phyloP scores from a whole-genome alignment of 2,888 invertebrate genomes.

The Scaptomyza reducta region DNA sequence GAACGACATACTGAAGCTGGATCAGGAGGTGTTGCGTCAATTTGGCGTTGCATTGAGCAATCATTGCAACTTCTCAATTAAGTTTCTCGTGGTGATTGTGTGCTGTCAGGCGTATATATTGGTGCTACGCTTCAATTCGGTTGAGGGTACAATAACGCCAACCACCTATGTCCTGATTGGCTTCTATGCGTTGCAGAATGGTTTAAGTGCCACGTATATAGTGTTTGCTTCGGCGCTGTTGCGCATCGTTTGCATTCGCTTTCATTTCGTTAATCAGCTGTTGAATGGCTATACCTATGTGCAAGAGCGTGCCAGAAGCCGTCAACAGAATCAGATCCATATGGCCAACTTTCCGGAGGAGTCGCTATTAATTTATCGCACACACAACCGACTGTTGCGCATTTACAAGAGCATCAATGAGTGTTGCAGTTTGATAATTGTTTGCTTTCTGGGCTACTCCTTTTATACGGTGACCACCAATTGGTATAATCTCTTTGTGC shows the following conservation, averaged over 20 bases:
- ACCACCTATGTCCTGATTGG: constrained; percentile 71
- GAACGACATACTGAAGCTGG: constrained; percentile 78
- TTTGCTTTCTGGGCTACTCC: constrained; percentile 81
- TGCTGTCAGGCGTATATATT: constrained; percentile 76
- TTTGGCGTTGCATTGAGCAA: constrained; percentile 66
- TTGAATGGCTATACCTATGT: constrained; percentile 76
- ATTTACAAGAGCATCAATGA: constrained; percentile 81
- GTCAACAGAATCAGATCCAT: constrained; percentile 20
- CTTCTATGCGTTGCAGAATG: constrained; percentile 77
- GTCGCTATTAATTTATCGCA: constrained; percentile 78
- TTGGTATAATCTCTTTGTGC: constrained; percentile 82
- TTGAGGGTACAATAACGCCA: constrained; percentile 52
- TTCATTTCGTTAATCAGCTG: constrained; percentile 77
- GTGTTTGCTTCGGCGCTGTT: constrained; percentile 76
- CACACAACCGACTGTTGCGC: constrained; percentile 79
- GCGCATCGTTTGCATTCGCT: constrained; percentile 77
- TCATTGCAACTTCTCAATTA: constrained; percentile 70
- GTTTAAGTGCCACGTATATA: constrained; percentile 75
- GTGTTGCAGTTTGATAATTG: constrained; percentile 79
- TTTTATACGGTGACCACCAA: constrained; percentile 83
- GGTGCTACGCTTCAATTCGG: constrained; percentile 58
- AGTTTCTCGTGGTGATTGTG: constrained; percentile 68
- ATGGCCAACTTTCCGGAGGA: constrained; percentile 78
- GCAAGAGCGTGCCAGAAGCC: constrained; percentile 47
- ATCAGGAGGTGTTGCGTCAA: constrained; percentile 74